These are phyloP conservation scores for Eristalis arbustorum DNA, from an alignment of 2,888 invertebrate genomes.

Conservation along the genomic window DNA sequence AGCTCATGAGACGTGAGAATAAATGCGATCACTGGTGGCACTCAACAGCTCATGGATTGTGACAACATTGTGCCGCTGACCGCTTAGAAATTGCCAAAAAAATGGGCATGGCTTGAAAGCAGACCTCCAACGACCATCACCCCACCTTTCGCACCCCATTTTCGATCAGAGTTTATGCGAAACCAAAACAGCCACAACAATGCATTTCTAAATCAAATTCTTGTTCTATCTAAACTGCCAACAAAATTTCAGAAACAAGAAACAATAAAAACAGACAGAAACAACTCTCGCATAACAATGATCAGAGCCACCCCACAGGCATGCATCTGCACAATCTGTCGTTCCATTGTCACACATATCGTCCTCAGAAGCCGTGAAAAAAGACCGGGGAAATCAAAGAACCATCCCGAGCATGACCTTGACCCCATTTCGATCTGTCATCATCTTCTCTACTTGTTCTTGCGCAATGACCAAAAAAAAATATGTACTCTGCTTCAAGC, in stretches of 20 bases:
- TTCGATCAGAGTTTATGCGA: background rate
- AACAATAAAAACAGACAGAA: background rate
- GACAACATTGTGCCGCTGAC: too few relatives aligned
- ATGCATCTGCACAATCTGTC: background rate
- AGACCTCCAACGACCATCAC: too few relatives aligned
- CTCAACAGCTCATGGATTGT: too few relatives aligned
- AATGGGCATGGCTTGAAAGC: too few relatives aligned
- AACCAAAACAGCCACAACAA: too few relatives aligned
- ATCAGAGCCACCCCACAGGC: background rate
- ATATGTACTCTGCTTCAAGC: background rate
- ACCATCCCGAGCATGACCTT: conserved; percentile 55
- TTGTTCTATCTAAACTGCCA: conserved; percentile 38
- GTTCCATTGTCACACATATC: too few relatives aligned
- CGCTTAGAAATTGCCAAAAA: too few relatives aligned
- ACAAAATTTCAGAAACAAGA: background rate
- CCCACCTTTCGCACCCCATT: background rate
- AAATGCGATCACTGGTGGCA: too few relatives aligned
- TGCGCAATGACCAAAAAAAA: conserved; percentile 59
- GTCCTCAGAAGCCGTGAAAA: background rate
- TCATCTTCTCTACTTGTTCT: conserved; percentile 23
- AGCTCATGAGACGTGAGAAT: too few relatives aligned
- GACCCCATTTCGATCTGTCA: conserved; percentile 56
- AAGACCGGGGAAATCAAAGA: background rate
- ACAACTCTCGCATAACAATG: conserved; percentile 6
- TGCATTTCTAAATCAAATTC: background rate